phyloP scores from a whole-genome alignment of 2,797 vertebrate genomes.

The Epinephelus awoara region DNA sequence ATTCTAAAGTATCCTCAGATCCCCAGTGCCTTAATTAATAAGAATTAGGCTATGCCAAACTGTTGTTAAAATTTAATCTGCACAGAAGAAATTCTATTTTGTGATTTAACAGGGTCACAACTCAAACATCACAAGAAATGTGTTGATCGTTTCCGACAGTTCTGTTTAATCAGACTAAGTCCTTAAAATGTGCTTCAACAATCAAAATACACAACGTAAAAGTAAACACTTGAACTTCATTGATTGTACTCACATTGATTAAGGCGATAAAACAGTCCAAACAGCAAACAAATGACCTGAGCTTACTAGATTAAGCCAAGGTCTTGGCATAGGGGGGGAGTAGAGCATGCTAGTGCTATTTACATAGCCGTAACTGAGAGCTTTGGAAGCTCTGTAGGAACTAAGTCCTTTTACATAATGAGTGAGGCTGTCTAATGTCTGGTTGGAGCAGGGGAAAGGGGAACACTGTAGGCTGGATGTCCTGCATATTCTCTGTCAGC shows the following conservation, averaged over 20 bases:
- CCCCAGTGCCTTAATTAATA: conserved; percentile 5
- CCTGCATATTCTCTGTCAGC: conserved; percentile 54
- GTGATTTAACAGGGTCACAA: conserved; percentile 8
- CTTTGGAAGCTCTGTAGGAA: conserved; percentile 46
- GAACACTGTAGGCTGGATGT: conserved; percentile 46
- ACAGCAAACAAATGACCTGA: conserved; percentile 46
- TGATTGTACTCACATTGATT: conserved; percentile 27
- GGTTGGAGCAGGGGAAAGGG: conserved; percentile 46
- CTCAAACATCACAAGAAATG: conserved; percentile 18
- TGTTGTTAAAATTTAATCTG: conserved; percentile 22
- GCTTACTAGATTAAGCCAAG: conserved; percentile 31
- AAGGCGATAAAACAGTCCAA: conserved; percentile 33
- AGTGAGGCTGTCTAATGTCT: conserved; percentile 51
- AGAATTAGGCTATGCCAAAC: conserved; percentile 10
- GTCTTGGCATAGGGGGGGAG: conserved; percentile 20
- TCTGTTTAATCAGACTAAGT: conserved; percentile 8
- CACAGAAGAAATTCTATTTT: not conserved
- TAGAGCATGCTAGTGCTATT: conserved; percentile 47
- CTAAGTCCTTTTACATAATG: conserved; percentile 68
- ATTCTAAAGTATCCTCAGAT: not conserved
- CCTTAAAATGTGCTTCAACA: not conserved
- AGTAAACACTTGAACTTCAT: conserved; percentile 32
- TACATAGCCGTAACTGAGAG: conserved; percentile 59
- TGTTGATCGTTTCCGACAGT: not conserved
- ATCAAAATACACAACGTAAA: conserved; percentile 27